A percentile compares a stretch with the other conserved stretches of the same genome.
Conservation (phyloP, 2,797 vertebrate genomes). For the Pachyuromys duprasi region DNA sequence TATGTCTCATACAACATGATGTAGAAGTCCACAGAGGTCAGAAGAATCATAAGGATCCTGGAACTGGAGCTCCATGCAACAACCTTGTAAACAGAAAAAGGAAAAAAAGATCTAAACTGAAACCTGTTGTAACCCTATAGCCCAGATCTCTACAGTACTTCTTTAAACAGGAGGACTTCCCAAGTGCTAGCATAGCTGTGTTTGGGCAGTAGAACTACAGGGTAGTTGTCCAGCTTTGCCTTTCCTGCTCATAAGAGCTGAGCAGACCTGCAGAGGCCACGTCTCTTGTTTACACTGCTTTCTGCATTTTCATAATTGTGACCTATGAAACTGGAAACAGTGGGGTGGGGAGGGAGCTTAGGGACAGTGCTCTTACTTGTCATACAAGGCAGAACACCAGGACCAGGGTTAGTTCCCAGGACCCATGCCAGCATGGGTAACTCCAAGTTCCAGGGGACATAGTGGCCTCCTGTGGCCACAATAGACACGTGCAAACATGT, state of each 20-base stretch:
- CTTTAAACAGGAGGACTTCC: neutral
- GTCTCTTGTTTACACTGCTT: neutral
- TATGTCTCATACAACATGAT: neutral
- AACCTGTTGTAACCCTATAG: neutral
- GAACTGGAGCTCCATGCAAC: neutral
- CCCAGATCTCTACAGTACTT: neutral
- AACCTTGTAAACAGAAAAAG: neutral
- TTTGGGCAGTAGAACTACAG: neutral
- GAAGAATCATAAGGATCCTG: too few relatives aligned
- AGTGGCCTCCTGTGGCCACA: too few relatives aligned
- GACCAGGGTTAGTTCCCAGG: neutral
- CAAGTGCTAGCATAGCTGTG: fast-evolving
- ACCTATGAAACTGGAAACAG: neutral
- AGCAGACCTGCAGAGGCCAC: neutral
- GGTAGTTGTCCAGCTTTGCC: fast-evolving
- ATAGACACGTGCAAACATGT: too few relatives aligned
- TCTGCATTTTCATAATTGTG: neutral
- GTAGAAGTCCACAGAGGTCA: neutral
- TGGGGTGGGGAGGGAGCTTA: neutral
- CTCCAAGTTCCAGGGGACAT: neutral
- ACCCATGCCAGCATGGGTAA: neutral
- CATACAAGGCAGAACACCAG: neutral
- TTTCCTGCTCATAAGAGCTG: neutral
- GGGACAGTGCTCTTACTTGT: neutral
- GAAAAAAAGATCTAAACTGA: neutral